Conservation (phyloP, 1,140 invertebrate genomes). For the Bombyx mori region ASM3026992v2 NC_085125.1:6181501-6182000, state of each 20-base stretch:
- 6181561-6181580: constrained; percentile 70
- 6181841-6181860: too few species aligned
- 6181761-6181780: too few species aligned
- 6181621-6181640: constrained; percentile 39
- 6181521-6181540: constrained; percentile 59
- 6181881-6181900: constrained; percentile 11
- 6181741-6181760: too few species aligned
- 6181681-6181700: neutral
- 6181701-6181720: too few species aligned
- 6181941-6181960: constrained; percentile 7
- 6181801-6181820: too few species aligned
- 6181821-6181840: too few species aligned
- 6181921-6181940: constrained; percentile 17
- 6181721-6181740: too few species aligned
- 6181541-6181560: constrained; percentile 64
- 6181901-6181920: constrained; percentile 17
- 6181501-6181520: constrained; percentile 34
- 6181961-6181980: constrained; percentile 18
- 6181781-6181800: too few species aligned
- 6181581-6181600: constrained; percentile 44
- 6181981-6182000: neutral
- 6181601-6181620: constrained; percentile 50
- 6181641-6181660: neutral
- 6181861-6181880: too few species aligned
- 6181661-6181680: neutral